Evolutionary conservation across 2,113 vertebrate species (phyloP).

Genomic region (Onychorhynchus coronatus): DNA sequence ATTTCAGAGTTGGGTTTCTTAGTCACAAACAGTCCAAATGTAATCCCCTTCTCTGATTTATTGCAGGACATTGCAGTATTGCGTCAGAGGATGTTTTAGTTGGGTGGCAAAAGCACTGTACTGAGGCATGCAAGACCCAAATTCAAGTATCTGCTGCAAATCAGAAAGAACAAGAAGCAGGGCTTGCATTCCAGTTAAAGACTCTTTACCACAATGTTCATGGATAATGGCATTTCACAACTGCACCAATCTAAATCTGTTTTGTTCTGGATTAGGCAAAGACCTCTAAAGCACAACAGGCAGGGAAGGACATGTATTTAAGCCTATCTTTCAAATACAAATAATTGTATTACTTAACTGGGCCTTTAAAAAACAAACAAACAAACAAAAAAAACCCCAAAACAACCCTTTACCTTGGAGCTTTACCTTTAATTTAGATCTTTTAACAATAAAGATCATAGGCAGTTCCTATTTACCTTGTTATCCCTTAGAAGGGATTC

Average conservation of each 20-base stretch:
- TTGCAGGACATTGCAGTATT: background rate
- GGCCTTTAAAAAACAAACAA: background rate
- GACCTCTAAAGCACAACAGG: background rate
- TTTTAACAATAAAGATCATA: background rate
- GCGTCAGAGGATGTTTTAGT: background rate
- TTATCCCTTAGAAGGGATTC: background rate
- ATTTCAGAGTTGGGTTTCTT: background rate
- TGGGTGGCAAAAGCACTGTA: background rate
- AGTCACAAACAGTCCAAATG: background rate
- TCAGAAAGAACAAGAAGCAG: background rate
- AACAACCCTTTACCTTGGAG: background rate
- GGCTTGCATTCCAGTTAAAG: background rate
- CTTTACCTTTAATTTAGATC: background rate
- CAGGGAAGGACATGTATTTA: background rate
- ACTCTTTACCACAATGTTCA: background rate
- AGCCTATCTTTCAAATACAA: background rate
- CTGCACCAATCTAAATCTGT: background rate
- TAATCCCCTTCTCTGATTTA: background rate
- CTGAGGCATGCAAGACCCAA: background rate
- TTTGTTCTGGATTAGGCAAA: background rate
- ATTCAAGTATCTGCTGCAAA: background rate
- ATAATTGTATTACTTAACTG: background rate
- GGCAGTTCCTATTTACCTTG: background rate
- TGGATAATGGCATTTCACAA: background rate
- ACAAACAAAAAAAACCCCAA: background rate